A percentile compares a stretch with the other conserved stretches of the same genome.
phyloP scores from a whole-genome alignment of 2,113 vertebrate genomes.

The Sterna hirundo region DNA sequence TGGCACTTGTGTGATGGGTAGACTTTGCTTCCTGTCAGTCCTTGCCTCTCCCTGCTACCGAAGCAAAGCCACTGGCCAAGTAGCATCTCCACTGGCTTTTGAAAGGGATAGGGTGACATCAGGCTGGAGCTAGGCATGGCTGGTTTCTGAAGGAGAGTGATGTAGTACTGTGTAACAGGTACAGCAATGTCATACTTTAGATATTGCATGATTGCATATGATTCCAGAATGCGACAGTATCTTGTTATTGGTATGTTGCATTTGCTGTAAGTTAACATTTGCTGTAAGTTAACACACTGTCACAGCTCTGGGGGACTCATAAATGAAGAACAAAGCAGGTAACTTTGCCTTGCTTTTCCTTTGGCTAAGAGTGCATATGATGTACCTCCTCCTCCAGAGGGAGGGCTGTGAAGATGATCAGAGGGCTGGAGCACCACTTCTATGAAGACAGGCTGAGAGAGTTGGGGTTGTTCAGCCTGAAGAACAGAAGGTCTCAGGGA shows the following conservation, averaged over 20 bases:
- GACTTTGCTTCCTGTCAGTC: accelerated
- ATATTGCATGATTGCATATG: accelerated
- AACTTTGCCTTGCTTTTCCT: not conserved
- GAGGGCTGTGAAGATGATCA: not conserved
- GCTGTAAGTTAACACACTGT: not conserved
- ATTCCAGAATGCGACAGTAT: not conserved
- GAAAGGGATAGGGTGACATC: accelerated
- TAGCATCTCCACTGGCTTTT: not conserved
- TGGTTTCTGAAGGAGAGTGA: not conserved
- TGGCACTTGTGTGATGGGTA: not conserved
- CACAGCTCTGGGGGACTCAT: not conserved
- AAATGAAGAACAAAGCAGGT: not conserved
- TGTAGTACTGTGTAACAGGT: not conserved
- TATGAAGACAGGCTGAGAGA: not conserved
- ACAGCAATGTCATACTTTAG: accelerated
- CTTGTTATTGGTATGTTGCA: not conserved
- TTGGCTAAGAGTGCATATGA: not conserved
- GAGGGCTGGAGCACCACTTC: not conserved
- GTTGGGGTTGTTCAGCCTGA: not conserved
- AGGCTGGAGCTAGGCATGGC: accelerated
- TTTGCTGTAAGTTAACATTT: not conserved
- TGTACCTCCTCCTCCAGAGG: not conserved
- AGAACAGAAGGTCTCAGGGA: not conserved
- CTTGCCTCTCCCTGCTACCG: accelerated
- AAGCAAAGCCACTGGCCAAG: accelerated